phyloP scores from a whole-genome alignment of 2,797 vertebrate genomes.

The Cichlasoma orientale region DNA sequence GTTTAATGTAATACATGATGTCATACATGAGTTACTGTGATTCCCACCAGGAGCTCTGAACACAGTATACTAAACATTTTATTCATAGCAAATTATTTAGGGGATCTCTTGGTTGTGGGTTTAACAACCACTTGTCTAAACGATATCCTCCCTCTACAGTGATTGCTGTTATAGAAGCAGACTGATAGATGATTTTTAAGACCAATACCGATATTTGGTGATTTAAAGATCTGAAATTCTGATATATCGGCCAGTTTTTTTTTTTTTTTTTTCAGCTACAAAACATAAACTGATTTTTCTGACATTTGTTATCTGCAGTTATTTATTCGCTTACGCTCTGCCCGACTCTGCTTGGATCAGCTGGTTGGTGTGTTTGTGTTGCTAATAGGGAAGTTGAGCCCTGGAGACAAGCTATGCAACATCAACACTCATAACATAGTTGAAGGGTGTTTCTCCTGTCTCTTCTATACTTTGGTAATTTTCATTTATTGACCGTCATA shows the following conservation, averaged over 20 bases:
- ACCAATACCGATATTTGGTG: accelerated
- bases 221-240: no score
- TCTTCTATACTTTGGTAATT: not conserved
- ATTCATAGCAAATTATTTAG: not conserved
- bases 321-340: not conserved
- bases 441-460: not conserved
- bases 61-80: not conserved
- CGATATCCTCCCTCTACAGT: not conserved
- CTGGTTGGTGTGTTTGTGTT: not conserved
- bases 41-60: not conserved
- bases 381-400: not conserved
- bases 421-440: not conserved
- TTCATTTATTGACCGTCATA: not conserved
- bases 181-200: not conserved
- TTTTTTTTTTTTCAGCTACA: no score
- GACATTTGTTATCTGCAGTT: not conserved
- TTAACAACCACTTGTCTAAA: not conserved
- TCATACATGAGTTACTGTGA: not conserved
- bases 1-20: not conserved
- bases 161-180: not conserved
- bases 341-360: accelerated
- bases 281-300: not conserved
- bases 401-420: not conserved
- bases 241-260: no score
- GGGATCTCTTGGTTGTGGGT: not conserved